phyloP scores from a whole-genome alignment of 1,140 invertebrate genomes.

The Trichogramma pretiosum region DNA sequence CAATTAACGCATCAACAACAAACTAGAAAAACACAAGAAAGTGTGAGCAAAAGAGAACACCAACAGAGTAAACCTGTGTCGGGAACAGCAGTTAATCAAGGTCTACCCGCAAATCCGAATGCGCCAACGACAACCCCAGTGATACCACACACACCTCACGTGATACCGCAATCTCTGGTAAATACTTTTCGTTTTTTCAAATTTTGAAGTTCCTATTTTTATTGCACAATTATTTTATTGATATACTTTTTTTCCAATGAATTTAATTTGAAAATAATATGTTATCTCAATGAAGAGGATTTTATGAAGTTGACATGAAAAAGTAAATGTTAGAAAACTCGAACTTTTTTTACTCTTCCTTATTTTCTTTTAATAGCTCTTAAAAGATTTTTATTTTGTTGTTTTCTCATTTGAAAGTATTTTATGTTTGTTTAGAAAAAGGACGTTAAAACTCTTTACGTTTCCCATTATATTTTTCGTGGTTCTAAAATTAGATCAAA shows the following conservation, averaged over 20 bases:
- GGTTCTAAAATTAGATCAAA: too few relatives aligned
- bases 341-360: too few relatives aligned
- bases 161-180: slow-evolving; percentile 43
- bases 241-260: slow-evolving; percentile 1
- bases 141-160: slow-evolving; percentile 42
- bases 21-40: neutral
- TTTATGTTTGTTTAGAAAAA: too few relatives aligned
- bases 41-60: neutral
- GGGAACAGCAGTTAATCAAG: slow-evolving; percentile 32
- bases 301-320: too few relatives aligned
- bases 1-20: slow-evolving; percentile 5
- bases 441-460: too few relatives aligned
- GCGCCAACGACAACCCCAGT: slow-evolving; percentile 35
- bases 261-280: too few relatives aligned
- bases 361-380: too few relatives aligned
- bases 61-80: slow-evolving; percentile 23
- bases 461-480: too few relatives aligned
- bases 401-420: too few relatives aligned
- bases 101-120: slow-evolving; percentile 34
- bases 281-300: too few relatives aligned
- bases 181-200: slow-evolving; percentile 20
- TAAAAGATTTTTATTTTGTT: too few relatives aligned
- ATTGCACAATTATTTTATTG: neutral
- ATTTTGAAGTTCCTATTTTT: neutral
- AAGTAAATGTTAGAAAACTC: too few relatives aligned